phyloP scores from a whole-genome alignment of 2,113 vertebrate species.

The Neomonachus schauinslandi region DNA sequence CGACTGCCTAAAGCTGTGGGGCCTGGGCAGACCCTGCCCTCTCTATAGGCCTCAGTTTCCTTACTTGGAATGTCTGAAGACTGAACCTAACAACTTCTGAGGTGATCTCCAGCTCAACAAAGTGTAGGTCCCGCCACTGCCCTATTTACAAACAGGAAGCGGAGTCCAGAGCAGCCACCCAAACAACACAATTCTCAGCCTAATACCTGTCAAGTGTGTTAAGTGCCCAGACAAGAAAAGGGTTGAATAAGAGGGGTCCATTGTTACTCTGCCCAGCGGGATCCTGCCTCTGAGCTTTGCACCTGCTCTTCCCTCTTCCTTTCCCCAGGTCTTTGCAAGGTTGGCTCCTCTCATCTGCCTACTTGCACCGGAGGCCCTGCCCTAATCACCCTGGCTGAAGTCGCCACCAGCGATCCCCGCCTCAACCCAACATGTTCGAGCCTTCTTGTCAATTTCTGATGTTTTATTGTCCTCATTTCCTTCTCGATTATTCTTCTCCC shows the following conservation, averaged over 20 bases:
- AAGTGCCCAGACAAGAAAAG: background rate
- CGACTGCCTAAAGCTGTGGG: background rate
- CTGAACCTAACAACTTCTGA: background rate
- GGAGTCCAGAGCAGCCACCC: background rate
- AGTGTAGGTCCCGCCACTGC: background rate
- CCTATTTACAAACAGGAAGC: background rate
- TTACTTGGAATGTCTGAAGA: background rate
- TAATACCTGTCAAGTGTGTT: no score
- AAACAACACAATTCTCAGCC: background rate
- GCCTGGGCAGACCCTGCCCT: background rate
- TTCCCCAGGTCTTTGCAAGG: background rate
- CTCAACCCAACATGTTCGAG: background rate
- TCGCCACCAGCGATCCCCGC: background rate
- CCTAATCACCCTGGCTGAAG: background rate
- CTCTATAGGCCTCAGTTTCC: background rate
- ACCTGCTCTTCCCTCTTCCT: background rate
- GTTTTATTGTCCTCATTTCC: background rate
- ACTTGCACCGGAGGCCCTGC: background rate
- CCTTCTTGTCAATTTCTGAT: background rate
- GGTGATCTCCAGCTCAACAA: background rate
- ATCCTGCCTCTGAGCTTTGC: background rate
- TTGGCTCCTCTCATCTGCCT: background rate
- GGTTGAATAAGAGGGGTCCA: background rate
- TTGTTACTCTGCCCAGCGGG: background rate
- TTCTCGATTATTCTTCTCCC: background rate